Conservation (phyloP, 2,113 vertebrate genomes). For the Syrmaticus mikado region DNA sequence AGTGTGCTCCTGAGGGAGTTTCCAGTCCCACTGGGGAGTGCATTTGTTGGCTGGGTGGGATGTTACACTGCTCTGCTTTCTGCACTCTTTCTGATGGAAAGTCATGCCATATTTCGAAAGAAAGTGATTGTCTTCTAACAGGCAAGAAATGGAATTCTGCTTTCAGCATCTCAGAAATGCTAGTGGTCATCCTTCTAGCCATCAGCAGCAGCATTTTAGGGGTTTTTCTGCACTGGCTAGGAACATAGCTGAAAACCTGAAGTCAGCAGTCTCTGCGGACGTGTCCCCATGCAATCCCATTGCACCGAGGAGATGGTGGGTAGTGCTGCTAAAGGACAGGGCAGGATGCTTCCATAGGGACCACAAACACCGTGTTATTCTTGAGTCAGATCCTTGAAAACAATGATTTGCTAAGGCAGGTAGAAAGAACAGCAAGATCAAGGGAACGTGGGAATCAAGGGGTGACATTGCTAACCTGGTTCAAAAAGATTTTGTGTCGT, state of each 20-base stretch:
- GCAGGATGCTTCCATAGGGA: neutral
- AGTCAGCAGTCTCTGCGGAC: neutral
- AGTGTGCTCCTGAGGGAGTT: neutral
- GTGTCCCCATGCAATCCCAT: rapidly evolving
- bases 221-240: neutral
- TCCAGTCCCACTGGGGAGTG: rapidly evolving
- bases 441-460: neutral
- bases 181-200: neutral
- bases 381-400: neutral
- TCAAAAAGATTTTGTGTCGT: neutral
- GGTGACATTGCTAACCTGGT: neutral
- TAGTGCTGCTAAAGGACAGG: neutral
- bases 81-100: neutral
- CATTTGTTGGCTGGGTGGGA: neutral
- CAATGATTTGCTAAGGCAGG: neutral
- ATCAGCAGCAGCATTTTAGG: neutral
- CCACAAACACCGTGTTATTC: rapidly evolving
- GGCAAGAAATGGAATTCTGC: neutral
- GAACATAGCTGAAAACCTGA: neutral
- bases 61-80: neutral
- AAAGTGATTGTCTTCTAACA: neutral
- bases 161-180: neutral
- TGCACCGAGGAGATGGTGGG: rapidly evolving
- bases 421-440: neutral
- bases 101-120: neutral